These are phyloP conservation scores for Argyrosomus japonicus DNA, from an alignment of 2,113 vertebrate species.

Conservation along the genomic window DNA sequence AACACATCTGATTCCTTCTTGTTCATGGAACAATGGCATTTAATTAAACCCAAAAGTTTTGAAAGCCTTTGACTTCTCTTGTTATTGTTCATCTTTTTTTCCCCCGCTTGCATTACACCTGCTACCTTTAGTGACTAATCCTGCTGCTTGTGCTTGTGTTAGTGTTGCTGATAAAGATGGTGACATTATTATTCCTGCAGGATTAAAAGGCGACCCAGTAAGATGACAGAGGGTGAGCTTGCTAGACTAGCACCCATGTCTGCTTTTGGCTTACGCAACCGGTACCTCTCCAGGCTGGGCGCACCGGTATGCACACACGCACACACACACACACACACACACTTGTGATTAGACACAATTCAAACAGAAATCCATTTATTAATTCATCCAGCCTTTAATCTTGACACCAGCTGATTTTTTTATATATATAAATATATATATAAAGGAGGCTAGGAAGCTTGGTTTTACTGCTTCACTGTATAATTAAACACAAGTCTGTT, in stretches of 20 bases:
- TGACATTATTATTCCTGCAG: conserved; percentile 62
- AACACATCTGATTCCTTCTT: conserved; percentile 20
- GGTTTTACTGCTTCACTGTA: conserved; percentile 15
- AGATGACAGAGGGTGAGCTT: conserved; percentile 54
- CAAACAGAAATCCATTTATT: conserved; percentile 39
- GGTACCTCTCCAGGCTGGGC: conserved; percentile 88
- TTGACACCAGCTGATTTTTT: not conserved
- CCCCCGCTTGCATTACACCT: not conserved
- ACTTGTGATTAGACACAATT: conserved; percentile 6
- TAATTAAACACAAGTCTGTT: conserved; percentile 22
- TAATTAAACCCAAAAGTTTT: conserved; percentile 45
- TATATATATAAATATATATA: not conserved
- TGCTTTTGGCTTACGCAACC: conserved; percentile 86
- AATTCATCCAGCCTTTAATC: conserved; percentile 14
- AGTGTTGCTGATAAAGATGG: conserved; percentile 36
- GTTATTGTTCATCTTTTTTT: not conserved
- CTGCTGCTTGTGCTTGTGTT: conserved; percentile 20
- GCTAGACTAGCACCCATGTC: conserved; percentile 82
- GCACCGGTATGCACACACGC: conserved; percentile 82
- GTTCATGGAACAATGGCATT: conserved; percentile 15
- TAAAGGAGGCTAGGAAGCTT: not conserved
- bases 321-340: not conserved
- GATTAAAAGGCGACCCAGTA: conserved; percentile 43
- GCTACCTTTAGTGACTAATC: conserved; percentile 17
- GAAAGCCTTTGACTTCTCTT: not conserved